Conservation (phyloP, 2,797 vertebrate genomes). For the Molossus alvarezi region DNA sequence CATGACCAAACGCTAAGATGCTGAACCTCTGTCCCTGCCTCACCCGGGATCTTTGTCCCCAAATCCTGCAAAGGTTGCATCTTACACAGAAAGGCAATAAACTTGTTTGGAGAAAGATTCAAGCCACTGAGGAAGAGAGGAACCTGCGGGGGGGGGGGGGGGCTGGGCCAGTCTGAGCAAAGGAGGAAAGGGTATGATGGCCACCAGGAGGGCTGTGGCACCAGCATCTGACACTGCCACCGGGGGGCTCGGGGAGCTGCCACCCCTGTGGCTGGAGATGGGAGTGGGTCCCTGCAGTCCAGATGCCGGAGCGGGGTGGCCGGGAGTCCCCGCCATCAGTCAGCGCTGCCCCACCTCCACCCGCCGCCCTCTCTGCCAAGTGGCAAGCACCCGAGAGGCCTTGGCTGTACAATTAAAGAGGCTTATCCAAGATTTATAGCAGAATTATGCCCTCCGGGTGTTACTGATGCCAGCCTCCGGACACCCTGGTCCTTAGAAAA, state of each 20-base stretch:
- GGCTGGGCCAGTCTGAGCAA: background rate
- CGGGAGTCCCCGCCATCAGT: background rate
- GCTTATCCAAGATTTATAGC: constrained; percentile 77
- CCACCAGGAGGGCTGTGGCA: background rate
- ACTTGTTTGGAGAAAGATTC: background rate
- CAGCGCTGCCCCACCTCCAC: background rate
- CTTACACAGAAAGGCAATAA: background rate
- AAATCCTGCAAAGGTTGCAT: background rate
- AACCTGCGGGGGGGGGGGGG: no score
- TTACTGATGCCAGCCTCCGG: constrained; percentile 69
- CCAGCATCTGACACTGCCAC: background rate
- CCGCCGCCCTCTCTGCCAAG: background rate
- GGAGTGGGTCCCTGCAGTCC: background rate
- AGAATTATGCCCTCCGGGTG: constrained; percentile 79
- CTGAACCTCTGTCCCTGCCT: background rate
- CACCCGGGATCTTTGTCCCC: background rate
- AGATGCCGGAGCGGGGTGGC: background rate
- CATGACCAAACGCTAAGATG: background rate
- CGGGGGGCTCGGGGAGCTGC: background rate
- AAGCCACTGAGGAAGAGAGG: background rate
- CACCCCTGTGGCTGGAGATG: rapidly evolving
- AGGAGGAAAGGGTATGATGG: background rate
- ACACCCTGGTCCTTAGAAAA: constrained; percentile 80
- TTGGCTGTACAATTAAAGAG: constrained; percentile 81
- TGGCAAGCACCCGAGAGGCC: constrained; percentile 2